These are phyloP conservation scores for Formicarius rufipectus DNA, from an alignment of 2,113 vertebrate genomes.

Conservation along the genomic window DNA sequence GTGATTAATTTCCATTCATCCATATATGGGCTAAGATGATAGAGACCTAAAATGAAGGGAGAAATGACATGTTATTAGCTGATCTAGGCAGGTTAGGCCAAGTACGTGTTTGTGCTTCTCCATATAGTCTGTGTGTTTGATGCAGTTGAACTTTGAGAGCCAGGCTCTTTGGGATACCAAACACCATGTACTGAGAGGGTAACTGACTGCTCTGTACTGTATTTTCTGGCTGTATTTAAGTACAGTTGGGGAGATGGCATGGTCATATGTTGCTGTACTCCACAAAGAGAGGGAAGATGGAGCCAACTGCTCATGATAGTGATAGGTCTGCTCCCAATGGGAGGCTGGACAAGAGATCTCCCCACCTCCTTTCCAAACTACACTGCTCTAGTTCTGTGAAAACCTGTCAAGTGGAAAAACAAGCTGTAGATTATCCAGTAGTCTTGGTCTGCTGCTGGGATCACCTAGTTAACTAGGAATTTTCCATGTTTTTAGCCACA, in stretches of 20 bases:
- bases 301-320: not conserved
- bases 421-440: not conserved
- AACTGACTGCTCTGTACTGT: not conserved
- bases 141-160: not conserved
- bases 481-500: not conserved
- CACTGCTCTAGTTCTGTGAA: not conserved
- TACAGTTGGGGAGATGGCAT: not conserved
- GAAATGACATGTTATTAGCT: not conserved
- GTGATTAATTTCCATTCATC: not conserved
- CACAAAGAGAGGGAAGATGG: not conserved
- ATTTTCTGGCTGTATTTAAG: not conserved
- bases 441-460: not conserved
- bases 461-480: not conserved
- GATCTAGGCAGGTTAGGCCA: not conserved
- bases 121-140: accelerated
- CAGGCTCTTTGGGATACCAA: not conserved
- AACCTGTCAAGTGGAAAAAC: not conserved
- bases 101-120: not conserved
- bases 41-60: not conserved
- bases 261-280: no score
- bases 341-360: not conserved
- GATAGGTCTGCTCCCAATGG: not conserved
- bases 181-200: not conserved
- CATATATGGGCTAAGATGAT: not conserved
- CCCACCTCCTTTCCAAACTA: not conserved